These are phyloP conservation scores for Ypsolopha scabrella DNA, from an alignment of 2,888 invertebrate genomes.

Conservation along the genomic window DNA sequence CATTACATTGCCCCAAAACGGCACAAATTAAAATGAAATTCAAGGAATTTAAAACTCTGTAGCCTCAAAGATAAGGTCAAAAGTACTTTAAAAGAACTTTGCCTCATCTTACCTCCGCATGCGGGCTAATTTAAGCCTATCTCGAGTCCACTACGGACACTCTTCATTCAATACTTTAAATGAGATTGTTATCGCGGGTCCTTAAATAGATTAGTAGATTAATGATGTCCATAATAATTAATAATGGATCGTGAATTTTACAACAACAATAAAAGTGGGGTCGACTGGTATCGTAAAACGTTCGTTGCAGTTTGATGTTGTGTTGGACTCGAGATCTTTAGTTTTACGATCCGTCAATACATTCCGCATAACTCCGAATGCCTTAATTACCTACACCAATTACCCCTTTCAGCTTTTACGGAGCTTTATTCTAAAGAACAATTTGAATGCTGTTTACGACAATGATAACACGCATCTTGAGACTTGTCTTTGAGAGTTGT, in stretches of 20 bases:
- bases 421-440: slow-evolving; percentile 44
- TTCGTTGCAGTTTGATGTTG: slow-evolving; percentile 59
- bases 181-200: slow-evolving; percentile 69
- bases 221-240: slow-evolving; percentile 71
- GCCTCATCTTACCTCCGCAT: slow-evolving; percentile 14
- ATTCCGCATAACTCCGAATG: slow-evolving; percentile 57
- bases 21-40: slow-evolving; percentile 13
- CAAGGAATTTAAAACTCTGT: slow-evolving; percentile 16
- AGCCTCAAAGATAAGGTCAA: slow-evolving; percentile 1
- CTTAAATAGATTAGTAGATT: slow-evolving; percentile 71
- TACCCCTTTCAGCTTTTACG: slow-evolving; percentile 46
- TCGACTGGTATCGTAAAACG: slow-evolving; percentile 56
- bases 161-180: slow-evolving; percentile 71
- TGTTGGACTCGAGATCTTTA: slow-evolving; percentile 44
- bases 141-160: slow-evolving; percentile 66
- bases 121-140: slow-evolving; percentile 60
- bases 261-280: slow-evolving; percentile 67
- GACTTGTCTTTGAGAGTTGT: background rate
- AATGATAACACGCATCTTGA: background rate
- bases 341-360: slow-evolving; percentile 64
- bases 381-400: slow-evolving; percentile 48
- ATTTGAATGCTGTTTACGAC: slow-evolving; percentile 4
- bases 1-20: slow-evolving; percentile 17
- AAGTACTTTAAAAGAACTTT: slow-evolving; percentile 9
- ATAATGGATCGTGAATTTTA: slow-evolving; percentile 70